Base-by-base conservation (phyloP, 2,888 invertebrate species). In the Boloria selene region DNA sequence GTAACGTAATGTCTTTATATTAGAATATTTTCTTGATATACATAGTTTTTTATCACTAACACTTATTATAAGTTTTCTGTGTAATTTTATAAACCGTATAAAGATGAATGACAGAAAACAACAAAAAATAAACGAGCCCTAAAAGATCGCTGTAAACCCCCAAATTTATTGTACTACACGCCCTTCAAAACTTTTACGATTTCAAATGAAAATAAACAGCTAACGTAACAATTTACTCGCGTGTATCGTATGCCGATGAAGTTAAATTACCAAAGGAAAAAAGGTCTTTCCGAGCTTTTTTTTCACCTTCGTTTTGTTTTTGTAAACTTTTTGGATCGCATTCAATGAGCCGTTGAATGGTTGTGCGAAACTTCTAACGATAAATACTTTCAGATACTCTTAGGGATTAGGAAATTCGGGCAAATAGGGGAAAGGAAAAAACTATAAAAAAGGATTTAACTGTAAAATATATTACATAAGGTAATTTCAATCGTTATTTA, bases 261-360 rank as follows among this genome's bases (percentile, higher is more conserved):
- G 72, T 75, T 74, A 75, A 72, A 75, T 75, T 73, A 74, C 72
- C 69, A 64, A 64, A 69, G 59, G 70, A 69, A 73, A 62, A 72
- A 74, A 70, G 71, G 68, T 71, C 71, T 71, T 72, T 52, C 58
- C 60, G 61, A 70, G 64, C 67, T 72, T 72, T 72, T 72, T 75
- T 74, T 70, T 71, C 68, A 65, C 72, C 71, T 67, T 65, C 56
- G 65, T 65, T 71, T 70, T 74, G 72, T 74, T 72, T 68, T 68
- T 65, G 61, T 68, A 67, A 74, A 75, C 70, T 74, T 75, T 70
- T 75, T 67, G 72, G 64, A 72, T 73, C 65, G 71, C 69, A 74
- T 73, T 74, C 75, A 76, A 77, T 76, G 76, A 73, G 72, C 71
- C 75, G 72, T 73, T 63, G 65, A 71, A 71, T 69, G 72, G 65